These are phyloP conservation scores for Griposia aprilina DNA, from an alignment of 2,888 invertebrate species.

Conservation along the genomic window DNA sequence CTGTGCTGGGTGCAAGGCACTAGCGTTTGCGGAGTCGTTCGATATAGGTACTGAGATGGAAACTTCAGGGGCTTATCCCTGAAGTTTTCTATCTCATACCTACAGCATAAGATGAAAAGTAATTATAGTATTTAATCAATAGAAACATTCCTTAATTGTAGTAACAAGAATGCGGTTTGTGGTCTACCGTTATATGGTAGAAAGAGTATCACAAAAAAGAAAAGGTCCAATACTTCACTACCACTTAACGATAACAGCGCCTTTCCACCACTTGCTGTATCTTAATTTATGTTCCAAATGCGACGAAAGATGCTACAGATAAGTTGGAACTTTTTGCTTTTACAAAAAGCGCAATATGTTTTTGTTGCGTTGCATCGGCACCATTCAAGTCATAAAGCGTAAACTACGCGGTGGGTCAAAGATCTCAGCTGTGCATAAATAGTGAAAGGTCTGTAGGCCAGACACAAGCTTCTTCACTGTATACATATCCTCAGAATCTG, in stretches of 20 bases:
- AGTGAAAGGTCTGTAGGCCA: conserved; percentile 42
- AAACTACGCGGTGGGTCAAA: conserved; percentile 25
- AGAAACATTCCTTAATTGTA: background rate
- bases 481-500: background rate
- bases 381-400: conserved; percentile 12
- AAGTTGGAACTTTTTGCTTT: background rate
- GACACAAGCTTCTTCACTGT: conserved; percentile 4
- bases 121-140: background rate
- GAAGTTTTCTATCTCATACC: background rate
- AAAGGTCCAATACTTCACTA: background rate
- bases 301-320: conserved; percentile 10
- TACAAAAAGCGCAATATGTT: conserved; percentile 18
- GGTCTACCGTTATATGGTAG: background rate
- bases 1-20: conserved; percentile 28
- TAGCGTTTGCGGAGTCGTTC: background rate
- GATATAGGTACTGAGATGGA: background rate
- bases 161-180: background rate
- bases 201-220: conserved; percentile 15
- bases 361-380: conserved; percentile 5
- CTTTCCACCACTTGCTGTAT: background rate
- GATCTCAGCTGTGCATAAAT: conserved; percentile 29
- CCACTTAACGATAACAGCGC: background rate
- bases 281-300: conserved; percentile 11
- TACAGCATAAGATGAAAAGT: background rate
- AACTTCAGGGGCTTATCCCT: background rate